Percentiles rank a stretch among this genome's conserved stretches.
Evolutionary conservation across 2,797 vertebrate species (phyloP).

Genomic region (Artibeus lituratus): DNA sequence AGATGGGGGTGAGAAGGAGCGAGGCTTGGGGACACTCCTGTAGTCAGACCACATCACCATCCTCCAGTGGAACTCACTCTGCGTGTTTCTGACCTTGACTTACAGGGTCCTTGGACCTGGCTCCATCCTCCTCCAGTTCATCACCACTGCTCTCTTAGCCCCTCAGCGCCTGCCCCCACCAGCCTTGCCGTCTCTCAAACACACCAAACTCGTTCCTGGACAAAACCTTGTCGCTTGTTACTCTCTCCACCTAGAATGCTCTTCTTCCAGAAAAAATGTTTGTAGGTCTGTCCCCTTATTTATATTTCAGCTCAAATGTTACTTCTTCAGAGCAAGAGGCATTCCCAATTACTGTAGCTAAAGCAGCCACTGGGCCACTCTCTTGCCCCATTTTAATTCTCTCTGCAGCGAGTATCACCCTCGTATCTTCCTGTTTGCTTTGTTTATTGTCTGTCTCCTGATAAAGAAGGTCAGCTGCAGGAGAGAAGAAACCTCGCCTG

Average conservation of each 20-base stretch:
- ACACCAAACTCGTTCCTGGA: no score
- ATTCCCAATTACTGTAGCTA: background rate
- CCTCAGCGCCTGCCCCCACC: background rate
- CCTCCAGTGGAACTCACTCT: background rate
- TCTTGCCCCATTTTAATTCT: background rate
- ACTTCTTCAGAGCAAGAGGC: background rate
- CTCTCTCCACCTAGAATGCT: background rate
- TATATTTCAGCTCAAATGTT: background rate
- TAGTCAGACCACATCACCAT: fast-evolving
- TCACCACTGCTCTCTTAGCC: fast-evolving
- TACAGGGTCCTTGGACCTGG: background rate
- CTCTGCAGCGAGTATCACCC: background rate
- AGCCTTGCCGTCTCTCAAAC: background rate
- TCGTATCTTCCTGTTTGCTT: background rate
- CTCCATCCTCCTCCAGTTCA: background rate
- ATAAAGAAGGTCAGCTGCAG: background rate
- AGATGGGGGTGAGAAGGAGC: background rate
- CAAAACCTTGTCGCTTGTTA: background rate
- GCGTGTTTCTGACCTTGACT: fast-evolving
- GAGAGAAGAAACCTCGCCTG: background rate
- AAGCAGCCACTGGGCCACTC: background rate
- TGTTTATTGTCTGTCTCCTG: background rate
- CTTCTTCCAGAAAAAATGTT: background rate
- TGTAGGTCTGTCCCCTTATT: background rate
- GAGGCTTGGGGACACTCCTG: fast-evolving